A percentile compares a stretch with the other conserved stretches of the same genome.
Evolutionary conservation across 2,113 vertebrate genomes (phyloP).

Genomic region (Noctilio leporinus): DNA sequence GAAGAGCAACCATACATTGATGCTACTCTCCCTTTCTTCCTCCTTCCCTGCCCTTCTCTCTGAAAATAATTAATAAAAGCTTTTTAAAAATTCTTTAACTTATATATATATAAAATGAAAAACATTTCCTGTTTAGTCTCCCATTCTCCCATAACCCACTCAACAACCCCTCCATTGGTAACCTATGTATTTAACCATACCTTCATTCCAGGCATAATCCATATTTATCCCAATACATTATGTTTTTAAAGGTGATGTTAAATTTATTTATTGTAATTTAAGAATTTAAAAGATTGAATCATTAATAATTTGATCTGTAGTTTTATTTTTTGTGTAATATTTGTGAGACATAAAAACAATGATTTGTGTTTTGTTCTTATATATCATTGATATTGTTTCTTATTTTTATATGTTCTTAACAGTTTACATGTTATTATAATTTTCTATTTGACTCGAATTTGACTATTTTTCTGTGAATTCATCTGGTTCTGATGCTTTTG

Average conservation of each 20-base stretch:
- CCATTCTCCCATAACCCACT: neutral
- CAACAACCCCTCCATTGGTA: neutral
- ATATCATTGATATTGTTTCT: neutral
- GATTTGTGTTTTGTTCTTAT: neutral
- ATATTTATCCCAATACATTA: neutral
- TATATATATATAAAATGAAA: neutral
- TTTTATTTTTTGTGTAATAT: neutral
- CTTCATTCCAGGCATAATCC: neutral
- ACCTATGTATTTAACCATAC: neutral
- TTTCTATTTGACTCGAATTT: neutral
- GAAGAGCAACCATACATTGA: too few species aligned
- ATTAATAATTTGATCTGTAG: neutral
- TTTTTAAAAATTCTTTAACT: too few species aligned
- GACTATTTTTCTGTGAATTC: neutral
- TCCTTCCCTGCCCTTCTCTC: too few species aligned
- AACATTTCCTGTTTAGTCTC: neutral
- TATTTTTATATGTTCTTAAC: neutral
- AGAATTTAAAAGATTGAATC: neutral
- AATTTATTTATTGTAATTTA: neutral
- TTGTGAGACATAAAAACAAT: neutral
- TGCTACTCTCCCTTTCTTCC: too few species aligned
- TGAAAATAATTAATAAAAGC: too few species aligned
- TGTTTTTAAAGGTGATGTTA: neutral
- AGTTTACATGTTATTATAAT: neutral
- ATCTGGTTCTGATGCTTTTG: neutral